These are phyloP conservation scores for Trogon surrucura DNA, from an alignment of 2,113 vertebrate genomes.

Conservation along the genomic window DNA sequence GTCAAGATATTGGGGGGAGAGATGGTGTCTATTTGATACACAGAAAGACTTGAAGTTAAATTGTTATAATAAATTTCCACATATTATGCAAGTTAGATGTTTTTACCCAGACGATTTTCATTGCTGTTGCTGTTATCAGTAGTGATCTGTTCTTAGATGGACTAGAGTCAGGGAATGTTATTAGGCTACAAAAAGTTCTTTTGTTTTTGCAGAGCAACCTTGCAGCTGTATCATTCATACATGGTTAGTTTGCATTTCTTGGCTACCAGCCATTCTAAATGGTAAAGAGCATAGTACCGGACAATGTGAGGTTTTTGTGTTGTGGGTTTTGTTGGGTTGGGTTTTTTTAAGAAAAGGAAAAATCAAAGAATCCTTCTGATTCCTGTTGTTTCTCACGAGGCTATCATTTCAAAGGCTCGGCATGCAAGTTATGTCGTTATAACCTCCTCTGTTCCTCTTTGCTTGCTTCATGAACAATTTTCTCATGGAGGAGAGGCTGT, in stretches of 20 bases:
- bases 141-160: neutral
- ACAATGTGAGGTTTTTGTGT: neutral
- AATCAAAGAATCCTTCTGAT: slow-evolving; percentile 39
- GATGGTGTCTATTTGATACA: neutral
- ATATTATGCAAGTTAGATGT: neutral
- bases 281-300: neutral
- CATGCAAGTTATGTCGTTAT: neutral
- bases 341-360: neutral
- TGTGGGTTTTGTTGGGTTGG: neutral
- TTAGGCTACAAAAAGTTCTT: neutral
- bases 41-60: neutral
- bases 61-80: neutral
- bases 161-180: neutral
- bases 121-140: neutral
- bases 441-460: slow-evolving; percentile 28
- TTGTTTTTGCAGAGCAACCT: neutral
- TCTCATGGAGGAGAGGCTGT: neutral
- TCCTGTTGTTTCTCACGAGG: slow-evolving; percentile 38
- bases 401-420: slow-evolving; percentile 44
- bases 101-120: neutral
- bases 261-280: neutral
- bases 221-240: neutral
- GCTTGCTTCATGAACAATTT: neutral
- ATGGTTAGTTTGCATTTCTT: neutral
- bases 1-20: neutral